These are phyloP conservation scores for Taxidea taxus DNA, from an alignment of 2,113 vertebrate species.

Conservation along the genomic window DNA sequence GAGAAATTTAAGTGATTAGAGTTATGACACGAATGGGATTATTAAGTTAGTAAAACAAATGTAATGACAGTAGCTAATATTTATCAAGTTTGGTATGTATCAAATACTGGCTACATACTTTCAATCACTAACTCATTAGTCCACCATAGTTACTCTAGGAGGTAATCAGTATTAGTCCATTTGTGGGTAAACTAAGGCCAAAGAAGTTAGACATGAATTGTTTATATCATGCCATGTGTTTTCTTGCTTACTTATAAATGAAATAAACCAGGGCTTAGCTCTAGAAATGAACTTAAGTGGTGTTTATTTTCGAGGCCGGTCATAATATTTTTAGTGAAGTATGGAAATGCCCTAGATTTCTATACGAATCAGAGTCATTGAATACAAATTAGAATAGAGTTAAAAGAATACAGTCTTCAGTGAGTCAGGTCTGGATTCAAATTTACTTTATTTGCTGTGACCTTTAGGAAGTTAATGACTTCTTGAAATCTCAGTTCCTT, in stretches of 20 bases:
- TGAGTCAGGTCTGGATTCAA: not conserved
- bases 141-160: not conserved
- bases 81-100: not conserved
- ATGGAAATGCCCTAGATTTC: not conserved
- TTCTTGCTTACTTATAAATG: not conserved
- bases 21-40: not conserved
- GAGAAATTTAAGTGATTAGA: constrained; percentile 34
- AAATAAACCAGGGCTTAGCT: not conserved
- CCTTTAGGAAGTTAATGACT: not conserved
- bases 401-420: not conserved
- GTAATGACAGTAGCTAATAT: not conserved
- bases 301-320: not conserved
- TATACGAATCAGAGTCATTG: not conserved
- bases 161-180: not conserved
- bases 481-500: not conserved
- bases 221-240: not conserved
- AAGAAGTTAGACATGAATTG: not conserved
- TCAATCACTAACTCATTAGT: not conserved
- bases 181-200: not conserved
- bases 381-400: not conserved
- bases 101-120: not conserved
- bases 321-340: not conserved
- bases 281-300: not conserved
- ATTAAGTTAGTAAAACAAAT: not conserved
- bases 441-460: not conserved